Percentiles rank a stretch among this genome's conserved stretches.
Conservation (phyloP, 2,888 invertebrate species). For the Eupithecia centaureata region DNA sequence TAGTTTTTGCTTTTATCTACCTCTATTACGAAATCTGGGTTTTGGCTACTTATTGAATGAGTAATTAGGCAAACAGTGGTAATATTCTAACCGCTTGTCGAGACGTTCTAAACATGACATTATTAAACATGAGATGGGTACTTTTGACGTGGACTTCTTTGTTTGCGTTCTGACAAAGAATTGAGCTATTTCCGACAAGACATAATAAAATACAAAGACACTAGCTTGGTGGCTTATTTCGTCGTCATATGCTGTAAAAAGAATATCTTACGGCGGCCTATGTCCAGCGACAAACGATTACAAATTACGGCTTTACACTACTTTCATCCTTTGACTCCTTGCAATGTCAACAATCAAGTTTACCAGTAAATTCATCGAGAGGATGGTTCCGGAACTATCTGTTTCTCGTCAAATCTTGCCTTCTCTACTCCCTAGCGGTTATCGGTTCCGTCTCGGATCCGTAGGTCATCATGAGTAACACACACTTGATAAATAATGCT, state of each 20-base stretch:
- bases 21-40: background rate
- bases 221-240: background rate
- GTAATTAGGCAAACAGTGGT: background rate
- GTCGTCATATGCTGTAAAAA: background rate
- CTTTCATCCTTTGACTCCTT: too few relatives aligned
- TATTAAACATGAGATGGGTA: conserved; percentile 5
- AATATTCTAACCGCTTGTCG: background rate
- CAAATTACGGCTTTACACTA: too few relatives aligned
- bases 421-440: too few relatives aligned
- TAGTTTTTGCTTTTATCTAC: too few relatives aligned
- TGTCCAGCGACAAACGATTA: too few relatives aligned
- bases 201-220: background rate
- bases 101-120: conserved; percentile 6
- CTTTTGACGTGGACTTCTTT: background rate
- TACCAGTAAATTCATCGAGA: too few relatives aligned
- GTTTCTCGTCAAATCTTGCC: too few relatives aligned
- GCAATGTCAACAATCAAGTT: too few relatives aligned
- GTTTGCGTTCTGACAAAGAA: conserved; percentile 1
- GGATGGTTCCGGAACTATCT: too few relatives aligned
- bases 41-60: background rate
- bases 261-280: background rate
- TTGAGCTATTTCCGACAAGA: conserved; percentile 1
- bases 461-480: too few relatives aligned
- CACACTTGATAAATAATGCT: too few relatives aligned
- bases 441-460: too few relatives aligned